These are phyloP conservation scores for Psittacula derbiana DNA, from an alignment of 2,797 vertebrate species.

Conservation along the genomic window DNA sequence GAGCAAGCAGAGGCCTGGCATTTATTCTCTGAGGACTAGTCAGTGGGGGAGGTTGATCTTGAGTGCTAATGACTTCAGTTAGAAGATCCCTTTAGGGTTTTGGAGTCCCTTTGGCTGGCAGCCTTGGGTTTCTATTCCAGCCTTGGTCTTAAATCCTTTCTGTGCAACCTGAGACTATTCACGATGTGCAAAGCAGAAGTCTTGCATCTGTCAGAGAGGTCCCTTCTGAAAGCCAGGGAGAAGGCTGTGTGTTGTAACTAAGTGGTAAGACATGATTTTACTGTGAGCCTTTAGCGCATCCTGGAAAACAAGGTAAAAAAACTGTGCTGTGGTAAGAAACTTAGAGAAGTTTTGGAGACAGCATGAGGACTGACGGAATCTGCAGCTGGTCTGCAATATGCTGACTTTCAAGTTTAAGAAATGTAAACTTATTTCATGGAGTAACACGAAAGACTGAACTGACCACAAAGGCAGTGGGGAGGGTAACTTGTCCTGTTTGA, in stretches of 20 bases:
- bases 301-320: not conserved
- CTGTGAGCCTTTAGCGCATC: not conserved
- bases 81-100: not conserved
- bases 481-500: not conserved
- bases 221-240: not conserved
- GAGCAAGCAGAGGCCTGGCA: not conserved
- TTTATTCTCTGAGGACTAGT: not conserved
- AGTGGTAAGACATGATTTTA: not conserved
- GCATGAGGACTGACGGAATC: not conserved
- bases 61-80: conserved; percentile 14
- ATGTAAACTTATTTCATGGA: not conserved
- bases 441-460: not conserved
- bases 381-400: not conserved
- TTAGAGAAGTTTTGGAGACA: not conserved
- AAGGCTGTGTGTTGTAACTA: not conserved
- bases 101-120: not conserved
- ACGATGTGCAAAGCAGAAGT: not conserved
- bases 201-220: not conserved
- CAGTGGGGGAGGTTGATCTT: not conserved
- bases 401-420: not conserved
- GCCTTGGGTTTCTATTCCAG: not conserved
- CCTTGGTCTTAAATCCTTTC: not conserved
- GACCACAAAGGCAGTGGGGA: not conserved
- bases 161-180: conserved; percentile 11
- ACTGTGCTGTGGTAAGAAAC: not conserved